phyloP scores from a whole-genome alignment of 2,888 invertebrate genomes.

The Coenonympha glycerion region DNA sequence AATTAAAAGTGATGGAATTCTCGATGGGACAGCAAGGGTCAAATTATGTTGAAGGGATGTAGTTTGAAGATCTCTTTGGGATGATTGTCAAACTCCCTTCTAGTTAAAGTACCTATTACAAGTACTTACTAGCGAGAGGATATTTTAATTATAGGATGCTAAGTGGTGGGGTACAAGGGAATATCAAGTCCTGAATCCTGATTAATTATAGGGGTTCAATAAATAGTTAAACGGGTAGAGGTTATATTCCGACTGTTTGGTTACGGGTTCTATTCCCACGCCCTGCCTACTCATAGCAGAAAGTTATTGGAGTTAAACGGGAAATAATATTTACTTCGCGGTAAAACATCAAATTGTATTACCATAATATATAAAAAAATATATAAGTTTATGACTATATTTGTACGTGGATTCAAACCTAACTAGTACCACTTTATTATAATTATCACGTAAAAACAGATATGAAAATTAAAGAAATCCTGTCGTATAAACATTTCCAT shows the following conservation, averaged over 20 bases:
- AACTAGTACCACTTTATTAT: too few species aligned
- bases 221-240: too few species aligned
- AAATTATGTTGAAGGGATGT: constrained; percentile 4
- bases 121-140: too few species aligned
- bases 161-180: not conserved
- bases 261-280: too few species aligned
- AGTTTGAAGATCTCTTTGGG: constrained; percentile 2
- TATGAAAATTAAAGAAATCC: not conserved
- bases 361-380: too few species aligned
- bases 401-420: too few species aligned
- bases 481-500: not conserved
- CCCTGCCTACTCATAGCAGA: not conserved
- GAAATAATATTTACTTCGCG: too few species aligned
- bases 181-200: not conserved
- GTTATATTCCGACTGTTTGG: too few species aligned
- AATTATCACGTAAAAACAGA: not conserved
- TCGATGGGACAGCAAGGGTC: constrained; percentile 1
- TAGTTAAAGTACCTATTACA: not conserved
- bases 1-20: constrained; percentile 16
- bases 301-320: too few species aligned
- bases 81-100: constrained; percentile 7
- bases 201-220: too few species aligned
- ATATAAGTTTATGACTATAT: too few species aligned
- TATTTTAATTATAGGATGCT: not conserved
- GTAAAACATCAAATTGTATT: too few species aligned